A percentile compares a stretch with the other conserved stretches of the same genome.
Evolutionary conservation across 2,113 vertebrate species (phyloP).

Genomic region (Dascyllus trimaculatus): DNA sequence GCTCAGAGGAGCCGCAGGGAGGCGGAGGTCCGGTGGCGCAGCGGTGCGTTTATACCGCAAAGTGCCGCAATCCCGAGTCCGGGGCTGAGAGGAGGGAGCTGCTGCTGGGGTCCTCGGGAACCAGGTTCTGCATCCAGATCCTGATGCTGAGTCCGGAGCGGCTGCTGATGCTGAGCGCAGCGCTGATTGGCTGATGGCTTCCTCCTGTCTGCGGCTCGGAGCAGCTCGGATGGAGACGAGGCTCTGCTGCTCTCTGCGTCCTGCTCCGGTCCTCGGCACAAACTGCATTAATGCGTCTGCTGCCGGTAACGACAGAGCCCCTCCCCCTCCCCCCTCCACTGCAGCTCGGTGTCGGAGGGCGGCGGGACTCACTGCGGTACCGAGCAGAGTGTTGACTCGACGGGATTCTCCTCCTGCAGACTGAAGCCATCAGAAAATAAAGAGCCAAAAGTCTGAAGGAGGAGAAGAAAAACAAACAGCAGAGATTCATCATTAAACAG

Average conservation of each 20-base stretch:
- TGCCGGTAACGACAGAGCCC: constrained; percentile 74
- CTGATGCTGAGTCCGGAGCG: constrained; percentile 42
- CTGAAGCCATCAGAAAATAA: background rate
- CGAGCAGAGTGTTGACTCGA: constrained; percentile 76
- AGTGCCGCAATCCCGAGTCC: constrained; percentile 75
- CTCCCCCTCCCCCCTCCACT: constrained; percentile 65
- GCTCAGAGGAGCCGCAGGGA: background rate
- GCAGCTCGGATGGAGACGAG: too few species aligned
- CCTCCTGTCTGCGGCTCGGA: too few species aligned
- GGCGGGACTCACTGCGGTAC: constrained; percentile 84
- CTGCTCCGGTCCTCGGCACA: constrained; percentile 6
- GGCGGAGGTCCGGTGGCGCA: constrained; percentile 54
- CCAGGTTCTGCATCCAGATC: constrained; percentile 43
- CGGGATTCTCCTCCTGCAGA: constrained; percentile 42
- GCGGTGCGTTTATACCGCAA: constrained; percentile 58
- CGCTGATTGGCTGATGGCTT: constrained; percentile 57
- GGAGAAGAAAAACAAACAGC: too few species aligned
- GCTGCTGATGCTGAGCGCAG: constrained; percentile 50
- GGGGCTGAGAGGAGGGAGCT: background rate
- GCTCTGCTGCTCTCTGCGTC: constrained; percentile 17
- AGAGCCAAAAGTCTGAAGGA: background rate
- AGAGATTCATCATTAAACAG: too few species aligned
- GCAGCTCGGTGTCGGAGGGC: constrained; percentile 77
- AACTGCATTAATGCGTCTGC: constrained; percentile 85
- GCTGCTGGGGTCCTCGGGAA: too few species aligned